Evolutionary conservation across 2,888 invertebrate species (phyloP), one percentile per base, ranked within the genome.

Genomic region (Xanthostigma xanthostigma): DNA sequence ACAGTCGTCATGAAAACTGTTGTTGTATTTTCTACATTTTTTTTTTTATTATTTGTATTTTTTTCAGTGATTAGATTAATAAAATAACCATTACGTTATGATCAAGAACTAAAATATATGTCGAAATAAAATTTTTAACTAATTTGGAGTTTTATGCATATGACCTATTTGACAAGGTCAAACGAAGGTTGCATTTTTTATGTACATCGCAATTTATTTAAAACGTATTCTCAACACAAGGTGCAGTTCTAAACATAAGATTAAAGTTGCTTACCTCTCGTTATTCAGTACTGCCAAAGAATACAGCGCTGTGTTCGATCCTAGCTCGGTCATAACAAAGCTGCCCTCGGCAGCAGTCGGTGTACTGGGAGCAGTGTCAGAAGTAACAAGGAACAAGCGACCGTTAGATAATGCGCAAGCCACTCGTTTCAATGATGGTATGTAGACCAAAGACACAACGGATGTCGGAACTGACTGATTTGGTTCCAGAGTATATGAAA

Each of bases 401-500:
- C 91, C 91, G 61, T 84, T 87, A 17, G 78, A 76, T 36, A 90
- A 67, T 0, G 88, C 87, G 9, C 89, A 80, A 3, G 87, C 90
- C n/a, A 91, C 88, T 36, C 87, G 71, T 53, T 76, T 77, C 52
- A 85, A 70, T 35, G 69, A 65, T 13, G 75, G 75, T 53, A 91
- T 71, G 56, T 80, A 75, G 41, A 79, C 72, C 53, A 91, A 66
- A 36, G 81, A 77, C 10, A 82, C 73, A 33, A 90, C 78, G 37
- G 80, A 75, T 3, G 75, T 74, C 47, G 78, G 73, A 38, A 73
- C 71, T 2, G 72, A 75, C 10, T 79, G 78, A 44, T 78, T 75
- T 2, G 72, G 69, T 60, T 90, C 89, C 52, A 90, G 71, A 46
- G 77, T 70, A 58, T 80, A 80, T 36, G 76, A 74, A 61, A 79